Evolutionary conservation across 2,113 vertebrate species (phyloP), one percentile per base, ranked within the genome.

Genomic region (Mohoua ochrocephala): DNA sequence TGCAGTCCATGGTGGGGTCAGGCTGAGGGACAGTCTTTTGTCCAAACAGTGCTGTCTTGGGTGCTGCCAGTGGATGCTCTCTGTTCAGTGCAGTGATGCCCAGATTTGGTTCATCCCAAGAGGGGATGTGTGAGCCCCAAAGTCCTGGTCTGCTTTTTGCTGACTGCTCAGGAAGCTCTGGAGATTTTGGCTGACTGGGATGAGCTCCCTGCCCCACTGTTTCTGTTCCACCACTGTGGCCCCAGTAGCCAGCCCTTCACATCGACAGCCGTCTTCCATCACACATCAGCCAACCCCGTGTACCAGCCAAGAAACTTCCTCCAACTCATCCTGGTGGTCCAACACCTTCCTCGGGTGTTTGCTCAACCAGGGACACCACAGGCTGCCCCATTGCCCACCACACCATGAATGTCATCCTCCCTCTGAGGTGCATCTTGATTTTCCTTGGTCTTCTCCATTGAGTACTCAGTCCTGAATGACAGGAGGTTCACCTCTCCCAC

Each of bases 41-140:
- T 54, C 35, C 22, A 0, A 1, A 54, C n/a, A 31, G 15, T 10
- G 0, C 31, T 64, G 16, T 50, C 45, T 37, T 65, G 23, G 16
- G 12, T 54, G 22, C 39, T 75, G 33, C 20, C 39, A 50, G 18
- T 33, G 61, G 45, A 19, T 47, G 26, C 13, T 74, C 35, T 80
- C 49, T 78, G 21, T 31, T 82, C 42, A 71, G 10, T 11, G n/a
- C 18, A 28, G 44, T 63, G 20, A 33, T 33, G 11, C 15, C 8
- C 30, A 44, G 2, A 1, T 67, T 75, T 42, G 28, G 8, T 77
- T 47, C n/a, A 15, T 42, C 30, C 26, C 54, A 81, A 69, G 16
- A 73, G 6, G 6, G 10, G 2, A 39, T 13, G 3, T 11, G 16
- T 41, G 35, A 94, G 22, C 28, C 47, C 37, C 23, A 59, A 42